These are phyloP conservation scores for Pardalotus punctatus DNA, from an alignment of 2,113 vertebrate species.

Conservation along the genomic window DNA sequence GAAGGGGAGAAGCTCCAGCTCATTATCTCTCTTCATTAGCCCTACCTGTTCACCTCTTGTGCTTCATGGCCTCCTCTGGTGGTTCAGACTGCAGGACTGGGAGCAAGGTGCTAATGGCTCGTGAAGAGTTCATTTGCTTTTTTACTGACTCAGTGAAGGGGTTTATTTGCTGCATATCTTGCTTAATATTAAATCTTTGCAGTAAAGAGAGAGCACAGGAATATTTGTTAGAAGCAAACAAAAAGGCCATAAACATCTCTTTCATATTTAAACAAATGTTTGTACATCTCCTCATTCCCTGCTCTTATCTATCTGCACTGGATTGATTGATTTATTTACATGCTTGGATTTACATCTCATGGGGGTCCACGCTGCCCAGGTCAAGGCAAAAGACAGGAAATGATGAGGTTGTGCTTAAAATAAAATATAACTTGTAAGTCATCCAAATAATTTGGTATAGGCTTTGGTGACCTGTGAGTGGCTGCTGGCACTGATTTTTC, in stretches of 20 bases:
- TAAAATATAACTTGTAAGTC: slow-evolving; percentile 17
- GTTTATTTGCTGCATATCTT: neutral
- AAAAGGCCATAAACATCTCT: neutral
- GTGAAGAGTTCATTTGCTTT: neutral
- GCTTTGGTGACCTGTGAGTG: neutral
- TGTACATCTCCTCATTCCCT: neutral
- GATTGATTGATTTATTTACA: neutral
- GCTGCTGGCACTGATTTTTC: neutral
- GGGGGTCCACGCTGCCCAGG: neutral
- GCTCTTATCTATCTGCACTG: neutral
- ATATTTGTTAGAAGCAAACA: neutral
- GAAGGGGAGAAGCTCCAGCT: neutral
- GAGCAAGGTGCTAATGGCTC: neutral
- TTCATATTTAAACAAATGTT: neutral
- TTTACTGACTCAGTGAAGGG: neutral
- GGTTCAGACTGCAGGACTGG: neutral
- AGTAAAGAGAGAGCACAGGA: neutral
- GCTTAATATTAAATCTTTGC: neutral
- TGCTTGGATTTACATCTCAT: neutral
- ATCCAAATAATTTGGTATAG: neutral
- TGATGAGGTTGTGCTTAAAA: slow-evolving; percentile 39
- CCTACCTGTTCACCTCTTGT: neutral
- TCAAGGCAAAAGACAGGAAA: slow-evolving; percentile 39
- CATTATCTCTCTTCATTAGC: neutral
- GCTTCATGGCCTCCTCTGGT: neutral